Evolutionary conservation across 2,113 vertebrate species (phyloP).

Genomic region (Podilymbus podiceps): DNA sequence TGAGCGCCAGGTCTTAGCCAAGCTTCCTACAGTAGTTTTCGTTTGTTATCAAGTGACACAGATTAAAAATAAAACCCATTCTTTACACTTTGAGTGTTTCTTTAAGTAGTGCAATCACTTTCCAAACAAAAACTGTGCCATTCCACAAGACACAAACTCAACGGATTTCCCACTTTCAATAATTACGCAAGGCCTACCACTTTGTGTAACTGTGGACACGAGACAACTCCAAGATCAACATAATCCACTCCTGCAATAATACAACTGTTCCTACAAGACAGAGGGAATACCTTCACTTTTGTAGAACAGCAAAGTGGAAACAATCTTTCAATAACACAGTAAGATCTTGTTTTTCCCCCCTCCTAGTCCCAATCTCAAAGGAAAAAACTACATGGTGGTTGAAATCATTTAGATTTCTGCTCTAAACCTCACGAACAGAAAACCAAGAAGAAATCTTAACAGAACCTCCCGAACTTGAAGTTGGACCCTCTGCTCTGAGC

Average conservation of each 20-base stretch:
- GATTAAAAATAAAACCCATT: neutral
- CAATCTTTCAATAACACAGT: too few species aligned
- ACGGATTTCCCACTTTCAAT: too few species aligned
- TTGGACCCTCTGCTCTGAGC: neutral
- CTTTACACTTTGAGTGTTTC: too few species aligned
- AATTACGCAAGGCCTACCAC: neutral
- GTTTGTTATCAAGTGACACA: neutral
- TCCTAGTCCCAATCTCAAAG: neutral
- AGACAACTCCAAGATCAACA: too few species aligned
- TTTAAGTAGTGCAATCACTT: neutral
- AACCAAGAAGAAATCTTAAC: neutral
- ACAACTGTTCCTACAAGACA: neutral
- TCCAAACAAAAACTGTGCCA: neutral
- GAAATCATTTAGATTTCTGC: neutral
- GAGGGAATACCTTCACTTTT: neutral
- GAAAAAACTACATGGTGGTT: too few species aligned
- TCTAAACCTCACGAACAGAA: neutral
- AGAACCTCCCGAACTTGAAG: too few species aligned
- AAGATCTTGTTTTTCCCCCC: neutral
- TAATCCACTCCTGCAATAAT: neutral
- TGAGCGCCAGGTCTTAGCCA: accelerated
- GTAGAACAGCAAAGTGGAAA: too few species aligned
- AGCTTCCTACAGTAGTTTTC: neutral
- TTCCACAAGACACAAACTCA: neutral
- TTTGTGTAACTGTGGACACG: neutral